Percentiles rank a stretch among this genome's conserved stretches.
phyloP scores from a whole-genome alignment of 2,888 invertebrate species.

The Erebia ligea region DNA sequence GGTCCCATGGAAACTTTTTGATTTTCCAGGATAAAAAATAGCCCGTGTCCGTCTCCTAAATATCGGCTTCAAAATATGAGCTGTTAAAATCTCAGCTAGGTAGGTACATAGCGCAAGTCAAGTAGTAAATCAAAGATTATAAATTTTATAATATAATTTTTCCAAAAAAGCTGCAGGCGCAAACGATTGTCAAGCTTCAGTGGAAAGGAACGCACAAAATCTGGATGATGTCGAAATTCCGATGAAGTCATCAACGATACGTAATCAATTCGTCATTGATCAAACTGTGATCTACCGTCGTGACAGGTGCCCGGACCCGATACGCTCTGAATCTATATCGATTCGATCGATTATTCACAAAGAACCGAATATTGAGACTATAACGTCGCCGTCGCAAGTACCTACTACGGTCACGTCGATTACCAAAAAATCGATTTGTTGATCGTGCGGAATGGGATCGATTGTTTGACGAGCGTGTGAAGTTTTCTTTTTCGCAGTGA shows the following conservation, averaged over 20 bases:
- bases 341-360: slow-evolving; percentile 74
- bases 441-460: slow-evolving; percentile 68
- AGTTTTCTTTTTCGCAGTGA: slow-evolving; percentile 15
- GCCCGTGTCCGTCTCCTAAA: too few relatives aligned
- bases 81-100: background rate
- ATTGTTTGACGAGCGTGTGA: slow-evolving; percentile 35
- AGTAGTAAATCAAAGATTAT: background rate
- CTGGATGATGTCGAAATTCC: slow-evolving; percentile 65
- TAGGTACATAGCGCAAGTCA: background rate
- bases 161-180: slow-evolving; percentile 1
- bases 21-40: too few relatives aligned
- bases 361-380: slow-evolving; percentile 58
- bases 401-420: slow-evolving; percentile 67
- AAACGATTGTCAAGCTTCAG: slow-evolving; percentile 37
- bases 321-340: slow-evolving; percentile 64
- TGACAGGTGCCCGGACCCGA: slow-evolving; percentile 67
- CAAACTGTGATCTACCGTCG: slow-evolving; percentile 74
- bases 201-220: slow-evolving; percentile 54
- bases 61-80: background rate
- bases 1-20: too few relatives aligned
- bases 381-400: slow-evolving; percentile 49
- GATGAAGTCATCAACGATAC: slow-evolving; percentile 71
- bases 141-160: background rate
- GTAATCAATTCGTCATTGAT: slow-evolving; percentile 75
- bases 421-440: slow-evolving; percentile 66